phyloP scores from a whole-genome alignment of 2,888 invertebrate species.

The Caenorhabditis zanzibari region DNA sequence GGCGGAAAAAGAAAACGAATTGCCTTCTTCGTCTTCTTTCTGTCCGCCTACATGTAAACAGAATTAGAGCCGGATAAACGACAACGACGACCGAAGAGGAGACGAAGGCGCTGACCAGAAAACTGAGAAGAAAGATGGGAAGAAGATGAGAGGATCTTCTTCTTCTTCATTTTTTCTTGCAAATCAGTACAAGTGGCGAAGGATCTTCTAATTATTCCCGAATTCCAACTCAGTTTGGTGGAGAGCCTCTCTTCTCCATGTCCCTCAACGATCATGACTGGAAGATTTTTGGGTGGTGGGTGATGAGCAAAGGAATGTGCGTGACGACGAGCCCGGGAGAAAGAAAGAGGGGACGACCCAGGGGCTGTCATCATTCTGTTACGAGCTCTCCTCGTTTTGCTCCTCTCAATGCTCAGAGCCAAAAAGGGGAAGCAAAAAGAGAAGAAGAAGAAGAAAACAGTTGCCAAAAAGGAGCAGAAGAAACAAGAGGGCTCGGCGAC shows the following conservation, averaged over 20 bases:
- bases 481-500: constrained; percentile 43
- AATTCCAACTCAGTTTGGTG: not conserved
- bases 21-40: constrained; percentile 48
- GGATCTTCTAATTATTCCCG: constrained; percentile 1
- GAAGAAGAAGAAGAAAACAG: constrained; percentile 46
- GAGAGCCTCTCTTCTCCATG: not conserved
- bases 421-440: constrained; percentile 25
- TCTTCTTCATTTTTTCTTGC: not conserved
- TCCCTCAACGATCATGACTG: not conserved
- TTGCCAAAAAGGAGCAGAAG: constrained; percentile 35
- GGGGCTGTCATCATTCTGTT: constrained; percentile 39
- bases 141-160: constrained; percentile 4
- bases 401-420: constrained; percentile 40
- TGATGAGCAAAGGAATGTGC: constrained; percentile 33
- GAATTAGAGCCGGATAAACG: constrained; percentile 60
- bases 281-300: constrained; percentile 16
- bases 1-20: constrained; percentile 54
- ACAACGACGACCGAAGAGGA: constrained; percentile 41
- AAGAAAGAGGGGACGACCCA: constrained; percentile 12
- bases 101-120: constrained; percentile 26
- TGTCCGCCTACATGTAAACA: constrained; percentile 61
- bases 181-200: not conserved
- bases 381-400: constrained; percentile 42
- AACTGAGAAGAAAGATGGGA: constrained; percentile 31
- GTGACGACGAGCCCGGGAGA: constrained; percentile 31